These are phyloP conservation scores for Propithecus coquereli DNA, from an alignment of 2,113 vertebrate species.

Conservation along the genomic window DNA sequence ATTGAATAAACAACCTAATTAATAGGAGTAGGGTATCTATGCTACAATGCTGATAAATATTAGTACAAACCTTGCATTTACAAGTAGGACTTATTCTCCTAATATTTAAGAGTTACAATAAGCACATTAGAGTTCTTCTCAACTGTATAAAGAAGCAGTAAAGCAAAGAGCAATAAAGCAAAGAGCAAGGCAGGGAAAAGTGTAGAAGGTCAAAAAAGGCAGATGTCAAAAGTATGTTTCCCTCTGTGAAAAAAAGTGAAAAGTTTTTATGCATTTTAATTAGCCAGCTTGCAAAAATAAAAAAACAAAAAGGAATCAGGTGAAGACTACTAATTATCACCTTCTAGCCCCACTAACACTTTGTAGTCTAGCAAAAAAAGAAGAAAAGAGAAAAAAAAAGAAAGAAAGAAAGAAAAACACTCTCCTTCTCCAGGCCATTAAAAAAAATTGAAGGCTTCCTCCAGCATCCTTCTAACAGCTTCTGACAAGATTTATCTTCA, in stretches of 20 bases:
- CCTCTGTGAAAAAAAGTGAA: constrained; percentile 12
- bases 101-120: background rate
- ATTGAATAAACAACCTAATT: background rate
- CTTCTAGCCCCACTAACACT: constrained; percentile 76
- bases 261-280: constrained; percentile 54
- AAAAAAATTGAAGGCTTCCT: constrained; percentile 26
- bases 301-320: constrained; percentile 9
- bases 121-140: background rate
- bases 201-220: background rate
- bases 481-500: constrained; percentile 61
- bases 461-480: constrained; percentile 42
- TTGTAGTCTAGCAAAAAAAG: constrained; percentile 63
- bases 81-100: background rate
- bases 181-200: background rate
- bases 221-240: background rate
- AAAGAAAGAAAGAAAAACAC: background rate
- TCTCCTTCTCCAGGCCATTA: background rate
- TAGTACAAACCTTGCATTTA: background rate
- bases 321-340: constrained; percentile 80
- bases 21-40: background rate
- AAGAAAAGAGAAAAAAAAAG: background rate
- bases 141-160: background rate
- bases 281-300: constrained; percentile 25
- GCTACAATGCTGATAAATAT: background rate
- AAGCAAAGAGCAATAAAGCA: background rate